phyloP scores from a whole-genome alignment of 2,888 invertebrate genomes.

The Apodemia arnacis region DNA sequence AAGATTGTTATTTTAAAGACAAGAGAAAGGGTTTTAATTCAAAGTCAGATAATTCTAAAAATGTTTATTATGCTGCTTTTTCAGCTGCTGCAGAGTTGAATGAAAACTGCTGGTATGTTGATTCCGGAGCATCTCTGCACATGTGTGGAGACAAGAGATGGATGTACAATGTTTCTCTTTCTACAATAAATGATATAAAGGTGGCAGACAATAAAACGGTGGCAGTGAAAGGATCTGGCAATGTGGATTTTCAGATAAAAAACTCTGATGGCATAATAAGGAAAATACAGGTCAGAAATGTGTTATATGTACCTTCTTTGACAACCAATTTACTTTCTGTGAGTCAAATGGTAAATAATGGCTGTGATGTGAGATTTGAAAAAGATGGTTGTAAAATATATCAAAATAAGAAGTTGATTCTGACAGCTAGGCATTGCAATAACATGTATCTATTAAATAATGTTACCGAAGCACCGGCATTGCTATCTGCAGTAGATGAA shows the following conservation, averaged over 20 bases:
- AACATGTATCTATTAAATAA: constrained; percentile 30
- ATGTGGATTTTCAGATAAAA: constrained; percentile 22
- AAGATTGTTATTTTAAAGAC: constrained; percentile 29
- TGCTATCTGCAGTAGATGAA: constrained; percentile 25
- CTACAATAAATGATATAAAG: constrained; percentile 5
- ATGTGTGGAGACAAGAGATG: constrained; percentile 19
- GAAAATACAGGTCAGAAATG: constrained; percentile 19
- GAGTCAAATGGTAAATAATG: constrained; percentile 28
- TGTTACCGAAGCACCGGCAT: constrained; percentile 25
- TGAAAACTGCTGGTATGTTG: constrained; percentile 39
- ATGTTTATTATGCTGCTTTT: constrained; percentile 32
- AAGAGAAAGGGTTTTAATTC: neutral
- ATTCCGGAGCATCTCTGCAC: constrained; percentile 25
- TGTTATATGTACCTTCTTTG: constrained; percentile 18
- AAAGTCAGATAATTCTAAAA: too few species aligned
- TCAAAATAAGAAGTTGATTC: constrained; percentile 31
- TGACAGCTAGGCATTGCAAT: constrained; percentile 26
- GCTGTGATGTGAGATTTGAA: constrained; percentile 24
- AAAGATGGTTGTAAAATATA: constrained; percentile 22
- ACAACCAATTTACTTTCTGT: constrained; percentile 24
- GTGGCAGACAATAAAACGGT: constrained; percentile 25
- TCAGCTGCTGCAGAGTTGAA: constrained; percentile 26
- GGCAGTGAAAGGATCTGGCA: constrained; percentile 16
- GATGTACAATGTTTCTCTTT: constrained; percentile 24
- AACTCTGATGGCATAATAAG: constrained; percentile 28